These are phyloP conservation scores for Tipula vernalis DNA, from an alignment of 2,888 invertebrate species.

Conservation along the genomic window DNA sequence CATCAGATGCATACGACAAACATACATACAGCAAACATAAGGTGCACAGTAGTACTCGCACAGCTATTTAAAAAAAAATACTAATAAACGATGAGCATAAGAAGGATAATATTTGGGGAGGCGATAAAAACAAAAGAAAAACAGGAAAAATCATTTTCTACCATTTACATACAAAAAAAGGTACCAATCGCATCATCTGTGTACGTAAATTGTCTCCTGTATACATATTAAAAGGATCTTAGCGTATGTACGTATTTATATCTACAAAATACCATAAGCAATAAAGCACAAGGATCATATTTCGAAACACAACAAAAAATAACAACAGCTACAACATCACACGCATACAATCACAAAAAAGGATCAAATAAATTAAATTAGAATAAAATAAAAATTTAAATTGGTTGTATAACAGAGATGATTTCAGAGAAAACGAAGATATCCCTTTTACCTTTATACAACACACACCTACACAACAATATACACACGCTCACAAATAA, in stretches of 20 bases:
- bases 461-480: neutral
- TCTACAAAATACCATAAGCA: neutral
- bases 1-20: neutral
- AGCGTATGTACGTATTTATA: neutral
- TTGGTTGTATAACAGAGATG: neutral
- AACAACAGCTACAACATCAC: neutral
- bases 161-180: neutral
- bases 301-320: neutral
- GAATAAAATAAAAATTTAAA: neutral
- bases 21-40: neutral
- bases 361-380: neutral
- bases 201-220: neutral
- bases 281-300: neutral
- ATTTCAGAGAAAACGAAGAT: neutral
- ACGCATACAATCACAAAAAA: neutral
- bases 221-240: neutral
- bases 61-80: neutral
- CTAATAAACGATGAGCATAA: neutral
- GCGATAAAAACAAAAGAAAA: neutral
- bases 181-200: neutral
- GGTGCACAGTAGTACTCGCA: neutral
- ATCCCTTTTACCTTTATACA: neutral
- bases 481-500: neutral
- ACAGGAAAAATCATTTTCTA: neutral
- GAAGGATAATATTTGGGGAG: neutral